Base-by-base conservation (phyloP, 1,140 invertebrate species). In the Eufriesea mexicana region DNA sequence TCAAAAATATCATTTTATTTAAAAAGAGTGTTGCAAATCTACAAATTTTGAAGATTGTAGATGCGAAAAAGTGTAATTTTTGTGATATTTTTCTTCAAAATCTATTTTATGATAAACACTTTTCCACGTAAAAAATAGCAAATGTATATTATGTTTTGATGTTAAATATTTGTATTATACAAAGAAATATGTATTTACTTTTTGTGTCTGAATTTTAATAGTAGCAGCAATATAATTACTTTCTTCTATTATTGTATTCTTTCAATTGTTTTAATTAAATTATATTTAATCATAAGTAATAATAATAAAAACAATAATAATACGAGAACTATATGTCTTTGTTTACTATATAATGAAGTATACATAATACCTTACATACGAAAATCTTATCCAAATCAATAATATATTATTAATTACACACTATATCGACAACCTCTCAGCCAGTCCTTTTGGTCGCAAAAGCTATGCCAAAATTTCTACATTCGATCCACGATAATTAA, bases 321-420 rank as follows among this genome's bases (percentile, higher is more conserved):
- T 42, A 54, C 8, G 23, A 66, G 20, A 55, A 28, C 10, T 45
- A 73, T 28, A 80, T 28, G 8, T 80, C 59, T 82, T 82, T 82
- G 76, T 82, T 82, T 23, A 54, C 54, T 76, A 45, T 45, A 57
- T 47, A 55, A 67, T 57, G 59, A 68, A 76, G 61, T 75, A 81
- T 76, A 75, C 5, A 76, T 82, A 76, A 75, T 66, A 49, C 42
- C 42, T 45, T 81, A 81, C 47, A 35, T 62, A 57, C 35, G 72
- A 75, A 81, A 67, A 47, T 18, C 72, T 66, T 67, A 81, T 28
- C 12, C 18, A 74, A 57, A 76, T 35, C 18, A 16, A 55, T 66
- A 66, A 67, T 76, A 76, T 67, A 76, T 57, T 81, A 67, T 59
- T 51, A 51, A 76, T 51, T 82, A 61, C 25, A 61, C 25, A 18